Evolutionary conservation across 2,113 vertebrate species (phyloP).

Genomic region (Hemiprocne comata): DNA sequence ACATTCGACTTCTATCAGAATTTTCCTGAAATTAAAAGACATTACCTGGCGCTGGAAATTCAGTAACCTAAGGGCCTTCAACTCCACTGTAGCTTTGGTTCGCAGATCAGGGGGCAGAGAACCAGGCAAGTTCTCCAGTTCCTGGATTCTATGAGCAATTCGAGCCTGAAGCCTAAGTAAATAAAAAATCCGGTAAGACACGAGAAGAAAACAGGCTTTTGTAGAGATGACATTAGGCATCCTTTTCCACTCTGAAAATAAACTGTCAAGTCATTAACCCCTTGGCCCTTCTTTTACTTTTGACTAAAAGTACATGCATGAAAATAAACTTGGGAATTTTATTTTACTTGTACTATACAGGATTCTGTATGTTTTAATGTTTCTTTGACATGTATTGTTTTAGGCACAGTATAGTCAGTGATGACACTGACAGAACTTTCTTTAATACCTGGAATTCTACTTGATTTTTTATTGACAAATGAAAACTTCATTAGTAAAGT

Average conservation of each 20-base stretch:
- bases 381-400: neutral
- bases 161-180: conserved; percentile 91
- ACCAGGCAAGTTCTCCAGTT: conserved; percentile 95
- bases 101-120: conserved; percentile 93
- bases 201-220: neutral
- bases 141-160: conserved; percentile 96
- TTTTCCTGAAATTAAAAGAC: neutral
- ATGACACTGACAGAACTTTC: neutral
- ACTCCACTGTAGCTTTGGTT: conserved; percentile 96
- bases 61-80: conserved; percentile 94
- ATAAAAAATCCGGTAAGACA: neutral
- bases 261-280: neutral
- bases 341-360: neutral
- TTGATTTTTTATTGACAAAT: neutral
- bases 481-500: neutral
- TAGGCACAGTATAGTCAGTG: neutral
- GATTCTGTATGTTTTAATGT: neutral
- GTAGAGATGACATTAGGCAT: neutral
- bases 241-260: neutral
- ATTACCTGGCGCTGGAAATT: conserved; percentile 98
- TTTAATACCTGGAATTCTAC: neutral
- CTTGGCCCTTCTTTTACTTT: neutral
- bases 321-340: neutral
- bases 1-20: accelerated
- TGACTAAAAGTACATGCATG: neutral